Conservation (phyloP, 2,797 vertebrate genomes). For the Galagoides demidoff region DNA sequence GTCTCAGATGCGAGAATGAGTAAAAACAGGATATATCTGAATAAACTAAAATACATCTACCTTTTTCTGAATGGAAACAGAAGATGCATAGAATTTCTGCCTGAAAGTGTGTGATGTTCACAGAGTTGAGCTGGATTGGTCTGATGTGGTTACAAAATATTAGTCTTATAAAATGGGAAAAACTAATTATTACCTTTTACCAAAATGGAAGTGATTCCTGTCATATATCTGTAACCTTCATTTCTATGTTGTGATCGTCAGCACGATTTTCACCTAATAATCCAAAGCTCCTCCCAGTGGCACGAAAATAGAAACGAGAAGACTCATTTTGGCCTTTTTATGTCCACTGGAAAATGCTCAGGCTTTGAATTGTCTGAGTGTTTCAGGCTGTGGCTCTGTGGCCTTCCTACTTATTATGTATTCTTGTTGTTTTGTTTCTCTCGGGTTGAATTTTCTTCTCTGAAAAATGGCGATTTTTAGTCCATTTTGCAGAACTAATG, state of each 20-base stretch:
- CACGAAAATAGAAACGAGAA: neutral
- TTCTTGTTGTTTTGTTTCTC: neutral
- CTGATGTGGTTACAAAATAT: neutral
- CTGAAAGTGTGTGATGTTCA: neutral
- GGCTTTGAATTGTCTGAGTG: neutral
- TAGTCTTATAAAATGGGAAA: neutral
- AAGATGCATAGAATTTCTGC: neutral
- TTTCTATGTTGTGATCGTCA: neutral
- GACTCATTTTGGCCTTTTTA: neutral
- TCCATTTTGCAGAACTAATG: neutral
- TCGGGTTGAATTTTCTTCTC: neutral
- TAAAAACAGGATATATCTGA: neutral
- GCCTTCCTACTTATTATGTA: neutral
- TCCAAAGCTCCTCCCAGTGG: neutral
- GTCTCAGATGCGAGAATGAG: neutral
- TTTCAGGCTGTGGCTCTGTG: neutral
- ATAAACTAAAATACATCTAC: fast-evolving
- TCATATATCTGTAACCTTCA: fast-evolving
- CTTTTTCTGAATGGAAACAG: neutral
- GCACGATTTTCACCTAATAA: neutral
- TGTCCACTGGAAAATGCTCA: neutral
- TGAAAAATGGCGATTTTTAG: neutral
- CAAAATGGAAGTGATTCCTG: neutral
- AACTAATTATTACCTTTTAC: neutral
- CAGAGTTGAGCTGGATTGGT: neutral